Evolutionary conservation across 2,888 invertebrate species (phyloP).

Genomic region (Ametastegia equiseti): DNA sequence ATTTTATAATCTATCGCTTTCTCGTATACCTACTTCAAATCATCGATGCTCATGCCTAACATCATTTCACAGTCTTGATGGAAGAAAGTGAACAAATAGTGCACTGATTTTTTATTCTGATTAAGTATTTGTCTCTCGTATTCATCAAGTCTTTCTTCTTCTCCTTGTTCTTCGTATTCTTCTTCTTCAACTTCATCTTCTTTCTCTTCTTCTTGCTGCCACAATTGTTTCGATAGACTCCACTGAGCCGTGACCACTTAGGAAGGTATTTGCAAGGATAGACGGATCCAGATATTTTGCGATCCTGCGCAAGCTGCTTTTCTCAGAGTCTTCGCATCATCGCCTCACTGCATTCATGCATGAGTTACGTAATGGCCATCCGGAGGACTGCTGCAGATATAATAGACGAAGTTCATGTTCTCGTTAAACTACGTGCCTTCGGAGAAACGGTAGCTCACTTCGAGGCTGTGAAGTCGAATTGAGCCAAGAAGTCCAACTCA

Average conservation of each 20-base stretch:
- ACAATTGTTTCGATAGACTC: conserved; percentile 3
- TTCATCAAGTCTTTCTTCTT: background rate
- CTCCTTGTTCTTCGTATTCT: background rate
- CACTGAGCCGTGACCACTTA: conserved; percentile 34
- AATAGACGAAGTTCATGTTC: conserved; percentile 1
- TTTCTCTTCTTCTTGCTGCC: too few species aligned
- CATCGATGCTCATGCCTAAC: background rate
- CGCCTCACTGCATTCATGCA: conserved; percentile 19
- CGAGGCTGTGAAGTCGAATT: background rate
- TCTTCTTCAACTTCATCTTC: background rate
- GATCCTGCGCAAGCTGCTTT: background rate
- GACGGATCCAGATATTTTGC: background rate
- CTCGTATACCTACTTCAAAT: too few species aligned
- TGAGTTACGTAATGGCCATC: background rate
- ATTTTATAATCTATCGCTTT: conserved; percentile 11
- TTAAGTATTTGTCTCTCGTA: background rate
- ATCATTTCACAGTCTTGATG: background rate
- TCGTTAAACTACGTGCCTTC: background rate
- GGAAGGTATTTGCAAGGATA: conserved; percentile 3
- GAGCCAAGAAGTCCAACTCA: too few species aligned
- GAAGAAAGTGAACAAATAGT: background rate
- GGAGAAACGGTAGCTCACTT: background rate
- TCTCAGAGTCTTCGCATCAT: background rate
- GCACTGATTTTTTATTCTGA: background rate
- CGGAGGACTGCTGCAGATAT: background rate